Conservation (phyloP, 2,797 vertebrate species). For the Mallotus villosus region DNA sequence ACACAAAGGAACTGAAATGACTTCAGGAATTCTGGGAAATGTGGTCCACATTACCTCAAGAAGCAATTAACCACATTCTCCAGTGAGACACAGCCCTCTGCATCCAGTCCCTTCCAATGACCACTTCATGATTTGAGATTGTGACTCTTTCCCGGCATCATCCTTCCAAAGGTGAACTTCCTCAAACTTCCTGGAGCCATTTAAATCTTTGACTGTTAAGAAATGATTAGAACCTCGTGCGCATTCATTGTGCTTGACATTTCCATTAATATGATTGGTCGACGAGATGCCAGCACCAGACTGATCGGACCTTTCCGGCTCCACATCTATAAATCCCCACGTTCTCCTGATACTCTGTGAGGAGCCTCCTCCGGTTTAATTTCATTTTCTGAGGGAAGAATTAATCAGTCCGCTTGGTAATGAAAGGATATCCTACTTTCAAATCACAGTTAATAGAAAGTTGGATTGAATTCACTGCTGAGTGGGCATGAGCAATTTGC, state of each 20-base stretch:
- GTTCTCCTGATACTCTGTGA: constrained; percentile 11
- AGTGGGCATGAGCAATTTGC: background rate
- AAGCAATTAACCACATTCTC: background rate
- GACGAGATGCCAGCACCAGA: constrained; percentile 18
- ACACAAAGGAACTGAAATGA: too few relatives aligned
- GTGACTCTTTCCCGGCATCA: background rate
- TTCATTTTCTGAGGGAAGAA: constrained; percentile 29
- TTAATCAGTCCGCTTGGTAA: constrained; percentile 31
- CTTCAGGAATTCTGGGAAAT: background rate
- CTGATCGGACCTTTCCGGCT: constrained; percentile 31
- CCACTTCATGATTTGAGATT: too few relatives aligned
- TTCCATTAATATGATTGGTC: constrained; percentile 45
- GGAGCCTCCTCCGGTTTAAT: constrained; percentile 7
- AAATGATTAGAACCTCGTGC: constrained; percentile 24
- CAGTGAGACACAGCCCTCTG: background rate
- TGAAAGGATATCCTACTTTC: constrained; percentile 11
- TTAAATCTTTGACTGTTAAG: constrained; percentile 22
- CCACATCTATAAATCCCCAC: constrained; percentile 39
- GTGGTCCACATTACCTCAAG: background rate
- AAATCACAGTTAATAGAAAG: constrained; percentile 22
- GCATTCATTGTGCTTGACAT: constrained; percentile 39
- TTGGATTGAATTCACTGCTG: constrained; percentile 16
- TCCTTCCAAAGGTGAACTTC: background rate
- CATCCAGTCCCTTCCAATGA: too few relatives aligned
- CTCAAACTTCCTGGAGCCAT: background rate